Evolutionary conservation across 2,113 vertebrate species (phyloP).

Genomic region (Sula dactylatra): DNA sequence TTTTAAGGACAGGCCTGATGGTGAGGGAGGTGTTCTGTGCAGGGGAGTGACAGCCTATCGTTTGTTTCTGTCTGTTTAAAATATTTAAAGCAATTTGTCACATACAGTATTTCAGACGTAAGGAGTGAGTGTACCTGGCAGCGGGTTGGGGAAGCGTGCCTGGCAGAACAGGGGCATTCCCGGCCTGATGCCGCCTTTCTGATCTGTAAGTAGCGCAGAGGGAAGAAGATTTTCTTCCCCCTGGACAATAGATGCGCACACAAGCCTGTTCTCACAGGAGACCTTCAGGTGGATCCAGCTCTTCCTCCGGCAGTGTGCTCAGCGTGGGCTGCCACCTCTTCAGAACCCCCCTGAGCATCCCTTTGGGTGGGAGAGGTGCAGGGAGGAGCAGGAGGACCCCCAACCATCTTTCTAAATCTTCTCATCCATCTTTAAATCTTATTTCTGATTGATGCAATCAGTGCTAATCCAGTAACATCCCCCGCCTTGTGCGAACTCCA

Average conservation of each 20-base stretch:
- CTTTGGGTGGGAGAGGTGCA: background rate
- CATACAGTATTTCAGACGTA: rapidly evolving
- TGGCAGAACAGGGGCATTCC: background rate
- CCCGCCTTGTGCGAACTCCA: rapidly evolving
- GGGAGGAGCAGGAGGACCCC: background rate
- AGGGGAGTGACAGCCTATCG: background rate
- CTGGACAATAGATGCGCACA: rapidly evolving
- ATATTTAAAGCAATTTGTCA: background rate
- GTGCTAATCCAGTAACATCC: rapidly evolving
- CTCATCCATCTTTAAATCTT: background rate
- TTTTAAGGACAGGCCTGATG: background rate
- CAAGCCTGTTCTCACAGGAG: background rate
- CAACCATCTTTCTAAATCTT: rapidly evolving
- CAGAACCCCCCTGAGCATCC: background rate
- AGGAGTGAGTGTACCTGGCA: rapidly evolving
- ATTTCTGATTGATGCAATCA: rapidly evolving
- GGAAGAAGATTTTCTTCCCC: too few relatives aligned
- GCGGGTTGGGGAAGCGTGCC: background rate
- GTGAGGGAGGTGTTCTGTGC: background rate
- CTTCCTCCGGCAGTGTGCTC: background rate
- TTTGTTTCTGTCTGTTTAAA: rapidly evolving
- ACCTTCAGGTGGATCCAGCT: background rate
- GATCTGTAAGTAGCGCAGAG: background rate
- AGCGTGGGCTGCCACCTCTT: background rate
- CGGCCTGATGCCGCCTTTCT: background rate